A percentile compares a stretch with the other conserved stretches of the same genome.
These are phyloP conservation scores for Drosophila paracracens DNA, from an alignment of 2,888 invertebrate species.

Conservation along the genomic window DNA sequence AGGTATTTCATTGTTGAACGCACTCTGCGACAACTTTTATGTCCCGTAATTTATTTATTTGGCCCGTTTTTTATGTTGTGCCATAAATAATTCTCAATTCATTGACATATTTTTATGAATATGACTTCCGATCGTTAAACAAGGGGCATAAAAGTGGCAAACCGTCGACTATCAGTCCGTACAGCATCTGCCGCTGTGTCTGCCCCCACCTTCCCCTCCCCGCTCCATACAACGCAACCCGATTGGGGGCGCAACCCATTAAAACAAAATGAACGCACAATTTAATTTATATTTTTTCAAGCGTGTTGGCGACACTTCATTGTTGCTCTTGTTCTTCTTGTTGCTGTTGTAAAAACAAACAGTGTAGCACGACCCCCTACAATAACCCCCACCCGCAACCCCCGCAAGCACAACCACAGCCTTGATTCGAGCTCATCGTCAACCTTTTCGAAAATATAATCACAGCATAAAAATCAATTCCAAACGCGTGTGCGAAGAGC, in stretches of 20 bases:
- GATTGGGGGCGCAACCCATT: constrained; percentile 58
- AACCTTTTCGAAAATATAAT: constrained; percentile 80
- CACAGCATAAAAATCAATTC: constrained; percentile 81
- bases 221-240: background rate
- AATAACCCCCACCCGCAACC: constrained; percentile 3
- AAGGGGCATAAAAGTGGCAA: constrained; percentile 65
- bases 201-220: constrained; percentile 5
- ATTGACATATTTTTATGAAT: constrained; percentile 81
- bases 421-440: constrained; percentile 66
- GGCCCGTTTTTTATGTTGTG: constrained; percentile 35
- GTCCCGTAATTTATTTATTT: constrained; percentile 65
- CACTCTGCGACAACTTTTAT: constrained; percentile 6
- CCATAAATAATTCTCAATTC: constrained; percentile 80
- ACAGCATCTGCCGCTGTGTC: constrained; percentile 49
- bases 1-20: constrained; percentile 23
- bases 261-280: constrained; percentile 81
- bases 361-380: constrained; percentile 47
- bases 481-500: constrained; percentile 73
- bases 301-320: constrained; percentile 68
- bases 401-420: constrained; percentile 22
- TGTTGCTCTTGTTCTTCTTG: constrained; percentile 40
- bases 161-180: constrained; percentile 49
- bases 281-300: constrained; percentile 80
- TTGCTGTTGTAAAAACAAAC: constrained; percentile 36
- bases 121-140: constrained; percentile 80